Conservation (phyloP, 2,113 vertebrate genomes). For the Lathamus discolor region DNA sequence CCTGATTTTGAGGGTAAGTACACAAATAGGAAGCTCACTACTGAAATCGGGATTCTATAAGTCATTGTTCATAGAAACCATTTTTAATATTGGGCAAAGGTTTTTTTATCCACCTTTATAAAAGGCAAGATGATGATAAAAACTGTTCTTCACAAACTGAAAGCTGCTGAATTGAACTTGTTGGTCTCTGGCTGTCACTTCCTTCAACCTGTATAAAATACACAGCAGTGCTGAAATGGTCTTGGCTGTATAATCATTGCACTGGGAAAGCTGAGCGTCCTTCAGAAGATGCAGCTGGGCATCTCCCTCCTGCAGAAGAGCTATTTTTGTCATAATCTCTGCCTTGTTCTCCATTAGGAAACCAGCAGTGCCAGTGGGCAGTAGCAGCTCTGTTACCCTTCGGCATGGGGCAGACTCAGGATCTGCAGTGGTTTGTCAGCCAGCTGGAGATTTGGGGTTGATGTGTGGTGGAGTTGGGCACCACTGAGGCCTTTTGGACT, state of each 20-base stretch:
- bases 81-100: background rate
- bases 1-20: background rate
- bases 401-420: background rate
- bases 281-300: background rate
- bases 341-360: background rate
- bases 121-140: background rate
- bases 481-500: background rate
- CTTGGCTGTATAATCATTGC: background rate
- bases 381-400: background rate
- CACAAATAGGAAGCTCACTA: background rate
- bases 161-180: background rate
- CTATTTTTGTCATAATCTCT: background rate
- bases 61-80: background rate
- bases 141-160: background rate
- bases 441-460: background rate
- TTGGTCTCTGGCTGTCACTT: background rate
- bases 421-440: background rate
- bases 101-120: background rate
- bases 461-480: accelerated
- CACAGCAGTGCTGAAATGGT: background rate
- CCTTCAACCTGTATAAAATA: background rate
- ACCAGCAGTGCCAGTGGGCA: background rate
- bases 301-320: background rate
- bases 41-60: background rate
- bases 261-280: background rate